Evolutionary conservation across 2,113 vertebrate species (phyloP).

Genomic region (Eira barbara): DNA sequence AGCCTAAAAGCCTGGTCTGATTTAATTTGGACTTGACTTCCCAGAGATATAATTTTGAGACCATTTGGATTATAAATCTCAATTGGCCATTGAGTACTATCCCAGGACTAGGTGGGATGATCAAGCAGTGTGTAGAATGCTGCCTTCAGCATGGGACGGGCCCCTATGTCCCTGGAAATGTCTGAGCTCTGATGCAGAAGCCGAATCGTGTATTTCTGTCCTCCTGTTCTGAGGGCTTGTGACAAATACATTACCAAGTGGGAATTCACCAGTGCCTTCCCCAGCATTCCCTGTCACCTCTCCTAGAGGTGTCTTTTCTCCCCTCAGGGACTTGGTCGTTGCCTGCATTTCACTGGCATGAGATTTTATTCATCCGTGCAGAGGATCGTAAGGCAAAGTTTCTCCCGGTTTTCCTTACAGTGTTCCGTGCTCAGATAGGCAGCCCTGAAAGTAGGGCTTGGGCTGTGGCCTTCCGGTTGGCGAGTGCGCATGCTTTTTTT

Average conservation of each 20-base stretch:
- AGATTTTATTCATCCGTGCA: background rate
- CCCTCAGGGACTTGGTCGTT: background rate
- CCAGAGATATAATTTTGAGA: constrained; percentile 70
- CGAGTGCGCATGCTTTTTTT: constrained; percentile 54
- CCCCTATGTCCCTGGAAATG: background rate
- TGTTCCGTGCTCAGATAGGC: background rate
- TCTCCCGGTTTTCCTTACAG: background rate
- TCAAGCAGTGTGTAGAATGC: constrained; percentile 6
- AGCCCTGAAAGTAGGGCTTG: constrained; percentile 34
- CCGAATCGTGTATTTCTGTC: background rate
- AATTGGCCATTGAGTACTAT: constrained; percentile 68
- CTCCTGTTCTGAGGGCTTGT: background rate
- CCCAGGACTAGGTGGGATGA: constrained; percentile 47
- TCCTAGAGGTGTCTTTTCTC: background rate
- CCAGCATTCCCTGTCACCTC: background rate
- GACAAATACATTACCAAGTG: background rate
- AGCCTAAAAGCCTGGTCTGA: constrained; percentile 73
- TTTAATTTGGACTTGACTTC: constrained; percentile 78
- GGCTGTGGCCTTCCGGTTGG: constrained; percentile 64
- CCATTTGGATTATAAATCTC: constrained; percentile 72
- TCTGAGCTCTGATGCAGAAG: background rate
- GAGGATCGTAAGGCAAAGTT: constrained; percentile 17
- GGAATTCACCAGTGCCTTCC: background rate
- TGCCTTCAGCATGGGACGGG: background rate
- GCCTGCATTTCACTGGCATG: background rate